phyloP scores from a whole-genome alignment of 2,797 vertebrate species.

The Rhodeus uyekii region DNA sequence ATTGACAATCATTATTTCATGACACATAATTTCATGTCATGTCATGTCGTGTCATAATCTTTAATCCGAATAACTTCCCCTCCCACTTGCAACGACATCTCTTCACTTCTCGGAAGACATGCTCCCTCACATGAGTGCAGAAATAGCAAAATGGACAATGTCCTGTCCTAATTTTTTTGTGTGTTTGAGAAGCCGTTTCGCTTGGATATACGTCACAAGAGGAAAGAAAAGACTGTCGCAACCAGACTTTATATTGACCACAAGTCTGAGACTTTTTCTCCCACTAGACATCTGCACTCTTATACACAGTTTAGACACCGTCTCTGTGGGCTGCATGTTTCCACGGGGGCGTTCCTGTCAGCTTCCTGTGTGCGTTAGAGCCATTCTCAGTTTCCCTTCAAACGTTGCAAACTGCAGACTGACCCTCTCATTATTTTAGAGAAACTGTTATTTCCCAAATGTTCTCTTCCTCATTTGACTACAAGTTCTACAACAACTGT shows the following conservation, averaged over 20 bases:
- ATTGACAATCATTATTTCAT: neutral
- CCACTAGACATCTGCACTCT: neutral
- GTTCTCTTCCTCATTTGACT: constrained; percentile 65
- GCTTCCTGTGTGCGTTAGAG: constrained; percentile 46
- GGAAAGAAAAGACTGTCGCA: neutral
- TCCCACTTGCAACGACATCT: neutral
- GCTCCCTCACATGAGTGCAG: neutral
- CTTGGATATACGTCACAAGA: neutral
- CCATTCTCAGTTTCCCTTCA: constrained; percentile 38
- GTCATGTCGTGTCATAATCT: neutral
- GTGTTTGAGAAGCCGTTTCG: neutral
- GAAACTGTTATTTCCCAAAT: constrained; percentile 56
- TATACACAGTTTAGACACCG: neutral
- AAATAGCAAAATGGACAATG: neutral
- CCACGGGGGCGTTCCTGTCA: constrained; percentile 38
- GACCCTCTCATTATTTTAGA: constrained; percentile 28
- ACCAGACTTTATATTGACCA: neutral
- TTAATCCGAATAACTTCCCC: neutral
- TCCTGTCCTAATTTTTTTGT: neutral
- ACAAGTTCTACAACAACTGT: neutral
- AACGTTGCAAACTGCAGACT: constrained; percentile 35
- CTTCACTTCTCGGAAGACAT: neutral
- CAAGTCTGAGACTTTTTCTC: neutral
- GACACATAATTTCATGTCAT: neutral
- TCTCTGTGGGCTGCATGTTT: constrained; percentile 20